Conservation (phyloP, 1,140 invertebrate species). For the Wasmannia auropunctata region DNA sequence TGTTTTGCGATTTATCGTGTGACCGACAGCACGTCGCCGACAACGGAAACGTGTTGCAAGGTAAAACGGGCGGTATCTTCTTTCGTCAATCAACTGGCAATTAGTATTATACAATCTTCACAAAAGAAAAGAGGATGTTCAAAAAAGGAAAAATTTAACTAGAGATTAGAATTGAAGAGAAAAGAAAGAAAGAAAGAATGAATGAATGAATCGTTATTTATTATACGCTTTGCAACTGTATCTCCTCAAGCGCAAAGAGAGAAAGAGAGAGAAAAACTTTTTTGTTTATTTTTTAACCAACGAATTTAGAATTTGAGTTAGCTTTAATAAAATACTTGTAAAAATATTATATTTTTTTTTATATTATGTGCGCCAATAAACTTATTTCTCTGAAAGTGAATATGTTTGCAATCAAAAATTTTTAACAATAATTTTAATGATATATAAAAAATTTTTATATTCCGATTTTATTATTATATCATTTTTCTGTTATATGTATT, state of each 20-base stretch:
- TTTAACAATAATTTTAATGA: background rate
- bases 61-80: background rate
- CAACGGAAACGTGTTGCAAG: conserved; percentile 32
- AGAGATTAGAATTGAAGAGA: background rate
- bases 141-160: background rate
- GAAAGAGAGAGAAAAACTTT: no score
- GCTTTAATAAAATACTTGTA: background rate
- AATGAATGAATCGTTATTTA: no score
- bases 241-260: no score
- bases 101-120: conserved; percentile 14
- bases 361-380: background rate
- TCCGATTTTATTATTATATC: background rate
- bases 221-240: no score
- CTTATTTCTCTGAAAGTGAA: background rate
- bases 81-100: background rate
- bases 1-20: conserved; percentile 59
- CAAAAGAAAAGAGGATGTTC: background rate
- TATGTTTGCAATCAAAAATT: background rate
- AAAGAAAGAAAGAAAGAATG: no score
- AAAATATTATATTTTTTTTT: background rate
- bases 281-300: background rate
- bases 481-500: background rate
- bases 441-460: background rate
- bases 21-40: conserved; percentile 17
- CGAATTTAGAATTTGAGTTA: background rate